Base-by-base conservation (phyloP, 2,888 invertebrate genomes). In the Melinaea marsaeus region DNA sequence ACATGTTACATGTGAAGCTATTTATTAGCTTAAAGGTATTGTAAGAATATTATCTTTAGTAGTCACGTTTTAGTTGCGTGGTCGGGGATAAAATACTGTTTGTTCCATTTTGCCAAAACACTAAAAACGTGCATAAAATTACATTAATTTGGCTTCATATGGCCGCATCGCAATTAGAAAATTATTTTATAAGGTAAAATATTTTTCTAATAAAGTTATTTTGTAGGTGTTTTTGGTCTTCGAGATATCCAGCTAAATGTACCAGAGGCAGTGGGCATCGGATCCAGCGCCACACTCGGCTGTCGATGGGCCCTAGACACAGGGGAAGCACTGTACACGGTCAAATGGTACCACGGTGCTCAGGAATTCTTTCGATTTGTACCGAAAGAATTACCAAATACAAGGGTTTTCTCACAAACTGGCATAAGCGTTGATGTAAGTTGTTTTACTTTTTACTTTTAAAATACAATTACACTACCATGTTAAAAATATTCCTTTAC, bases 341-440 rank as follows among this genome's bases (percentile, higher is more conserved):
- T 96, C 71, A 95, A 95, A 84, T 96, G 95, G 95, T 95, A 95
- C 90, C 95, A 95, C 80, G 95, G 95, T 2, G 86, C 91, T 7
- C 92, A 93, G 71, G 95, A 96, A 84, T 95, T 96, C 91, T 96
- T 94, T 88, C 92, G 95, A 72, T 95, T 92, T 80, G 93, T 95
- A 73, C 95, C 95, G n/a, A 95, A 95, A 80, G 95, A 95, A 79
- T 84, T 94, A 71, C 95, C 95, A n/a, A 94, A 94, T 71, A 94
- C 94, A 7, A 92, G 93, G 67, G 94, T 94, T 58, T 95, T 95
- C 80, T 93, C 94, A 3, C 92, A 94, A 72, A 93, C 94, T 3
- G 94, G 94, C 60, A 88, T 92, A 66, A 89, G 88, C 71, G 94
- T 95, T 65, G 94, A 95, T 81, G 95, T 95, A 83, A 94, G 95